Evolutionary conservation across 2,888 invertebrate genomes (phyloP), one percentile per base, ranked within the genome.

Genomic region (Suillia variegata): DNA sequence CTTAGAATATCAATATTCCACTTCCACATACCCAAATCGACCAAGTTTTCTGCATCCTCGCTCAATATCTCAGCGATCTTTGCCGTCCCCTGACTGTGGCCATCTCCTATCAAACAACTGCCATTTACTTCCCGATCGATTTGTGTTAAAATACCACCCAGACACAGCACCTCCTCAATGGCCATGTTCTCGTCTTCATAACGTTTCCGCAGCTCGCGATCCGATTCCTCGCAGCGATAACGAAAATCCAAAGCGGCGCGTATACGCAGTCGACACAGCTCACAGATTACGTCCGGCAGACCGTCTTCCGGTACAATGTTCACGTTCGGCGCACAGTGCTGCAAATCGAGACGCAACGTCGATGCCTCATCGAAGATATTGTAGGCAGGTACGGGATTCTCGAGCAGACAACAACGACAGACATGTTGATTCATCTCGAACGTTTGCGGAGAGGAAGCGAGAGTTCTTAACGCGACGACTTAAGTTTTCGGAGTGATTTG

Each of bases 391-490:
- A 61, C 38, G 50, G 76, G 76, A 58, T 77, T 70, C 59, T 78
- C 76, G 22, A 60, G 45, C 58, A 77, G 56, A 47, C 77, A 77
- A 56, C 76, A 77, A 49, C 77, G 77, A 48, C 77, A 77, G 12
- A 78, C 67, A 48, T 70, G 57, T 12, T 62, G 67, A 59, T 65
- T 66, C 66, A 72, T 65, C 54, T 21, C 34, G 15, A n/a, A n/a
- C n/a, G 31, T 59, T 50, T 71, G 63, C 62, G 72, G 65, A 31
- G 6, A 31, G 6, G 6, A 13, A 38, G 38, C 15, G 13, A 4
- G 13, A 8, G 18, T 45, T 45, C 45, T 20, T 17, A 45, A 18
- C 45, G 45, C 17, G 18, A 5, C 45, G 45, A 45, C 10, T 13
- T 18, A 17, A 45, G 3, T 20, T 45, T 20, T 4, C 45, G 45